These are phyloP conservation scores for Oostethus manadensis DNA, from an alignment of 2,113 vertebrate species.

Conservation along the genomic window DNA sequence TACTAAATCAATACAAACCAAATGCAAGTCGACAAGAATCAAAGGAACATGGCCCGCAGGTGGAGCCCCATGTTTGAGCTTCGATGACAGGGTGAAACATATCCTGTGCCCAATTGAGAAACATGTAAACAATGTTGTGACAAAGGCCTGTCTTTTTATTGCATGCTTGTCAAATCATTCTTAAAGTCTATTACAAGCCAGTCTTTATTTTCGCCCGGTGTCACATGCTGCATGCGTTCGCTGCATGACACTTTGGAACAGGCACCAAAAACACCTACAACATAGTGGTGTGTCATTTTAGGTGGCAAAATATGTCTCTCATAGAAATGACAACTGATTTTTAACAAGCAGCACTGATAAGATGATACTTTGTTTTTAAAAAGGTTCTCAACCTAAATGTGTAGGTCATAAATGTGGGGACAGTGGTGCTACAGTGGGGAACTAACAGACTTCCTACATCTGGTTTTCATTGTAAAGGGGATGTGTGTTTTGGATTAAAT, in stretches of 20 bases:
- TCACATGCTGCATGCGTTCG: conserved; percentile 19
- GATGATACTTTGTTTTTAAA: conserved; percentile 52
- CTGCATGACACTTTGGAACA: background rate
- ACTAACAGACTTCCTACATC: conserved; percentile 62
- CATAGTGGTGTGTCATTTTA: conserved; percentile 35
- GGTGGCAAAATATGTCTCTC: conserved; percentile 41
- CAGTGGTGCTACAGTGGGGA: conserved; percentile 53
- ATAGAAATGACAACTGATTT: conserved; percentile 38
- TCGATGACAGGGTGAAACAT: conserved; percentile 5
- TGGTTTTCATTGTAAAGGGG: conserved; percentile 68
- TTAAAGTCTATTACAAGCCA: conserved; percentile 18
- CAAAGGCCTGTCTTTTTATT: conserved; percentile 15
- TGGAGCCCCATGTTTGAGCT: conserved; percentile 6
- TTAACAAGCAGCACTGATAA: conserved; percentile 44
- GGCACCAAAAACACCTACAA: background rate
- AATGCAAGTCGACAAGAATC: conserved; percentile 60
- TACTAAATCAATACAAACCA: conserved; percentile 63
- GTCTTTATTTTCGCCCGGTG: conserved; percentile 16
- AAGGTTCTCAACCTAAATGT: conserved; percentile 61
- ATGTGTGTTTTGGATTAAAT: conserved; percentile 71
- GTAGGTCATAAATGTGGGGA: conserved; percentile 62
- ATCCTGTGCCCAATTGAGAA: conserved; percentile 6
- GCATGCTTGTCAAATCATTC: conserved; percentile 21
- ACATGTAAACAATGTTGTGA: conserved; percentile 24
- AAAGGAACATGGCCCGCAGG: conserved; percentile 37